Conservation (phyloP, 2,888 invertebrate species). For the Chrysotoxum bicinctum region DNA sequence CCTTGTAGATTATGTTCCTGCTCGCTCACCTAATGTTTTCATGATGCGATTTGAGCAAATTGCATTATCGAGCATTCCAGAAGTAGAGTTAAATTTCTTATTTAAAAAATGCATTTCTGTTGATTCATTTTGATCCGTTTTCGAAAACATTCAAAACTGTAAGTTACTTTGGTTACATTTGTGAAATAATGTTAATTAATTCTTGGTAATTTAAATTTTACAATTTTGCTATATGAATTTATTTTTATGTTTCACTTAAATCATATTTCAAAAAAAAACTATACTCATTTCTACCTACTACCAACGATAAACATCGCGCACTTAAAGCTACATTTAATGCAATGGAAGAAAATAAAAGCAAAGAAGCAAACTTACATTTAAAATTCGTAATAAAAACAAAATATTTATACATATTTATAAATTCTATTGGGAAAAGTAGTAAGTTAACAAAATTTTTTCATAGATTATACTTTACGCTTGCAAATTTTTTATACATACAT, state of each 20-base stretch:
- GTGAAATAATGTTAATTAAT: too few species aligned
- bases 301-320: conserved; percentile 26
- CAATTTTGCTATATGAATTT: not conserved
- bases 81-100: too few species aligned
- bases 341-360: conserved; percentile 9
- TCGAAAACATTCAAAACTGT: too few species aligned
- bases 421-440: conserved; percentile 71
- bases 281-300: not conserved
- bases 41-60: too few species aligned
- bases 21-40: too few species aligned
- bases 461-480: conserved; percentile 69
- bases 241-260: conserved; percentile 25
- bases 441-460: conserved; percentile 72
- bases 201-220: too few species aligned
- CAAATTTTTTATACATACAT: conserved; percentile 70
- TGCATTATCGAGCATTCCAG: too few species aligned
- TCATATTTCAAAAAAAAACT: conserved; percentile 14
- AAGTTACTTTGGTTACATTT: too few species aligned
- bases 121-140: too few species aligned
- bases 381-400: conserved; percentile 10
- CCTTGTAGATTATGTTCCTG: too few species aligned
- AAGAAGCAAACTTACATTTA: conserved; percentile 4
- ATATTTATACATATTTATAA: conserved; percentile 58
- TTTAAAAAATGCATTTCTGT: too few species aligned
- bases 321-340: conserved; percentile 21